phyloP scores from a whole-genome alignment of 2,888 invertebrate genomes.

The Acronicta psi region DNA sequence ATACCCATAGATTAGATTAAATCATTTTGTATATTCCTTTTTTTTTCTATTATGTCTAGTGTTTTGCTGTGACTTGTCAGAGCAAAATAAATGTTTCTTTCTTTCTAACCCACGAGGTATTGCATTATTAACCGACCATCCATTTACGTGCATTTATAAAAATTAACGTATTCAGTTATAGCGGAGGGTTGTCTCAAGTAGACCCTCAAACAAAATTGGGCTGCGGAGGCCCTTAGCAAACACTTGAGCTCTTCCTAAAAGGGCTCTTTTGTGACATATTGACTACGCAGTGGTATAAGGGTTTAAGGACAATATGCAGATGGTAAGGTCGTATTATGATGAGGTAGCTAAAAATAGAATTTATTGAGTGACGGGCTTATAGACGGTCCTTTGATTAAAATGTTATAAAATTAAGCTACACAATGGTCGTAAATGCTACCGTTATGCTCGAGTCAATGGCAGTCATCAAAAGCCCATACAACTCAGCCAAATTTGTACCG shows the following conservation, averaged over 20 bases:
- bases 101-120: no score
- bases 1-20: no score
- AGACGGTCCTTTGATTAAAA: no score
- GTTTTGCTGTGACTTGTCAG: no score
- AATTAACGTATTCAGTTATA: constrained; percentile 46
- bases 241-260: constrained; percentile 52
- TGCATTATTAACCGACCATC: constrained; percentile 1
- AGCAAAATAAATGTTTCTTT: no score
- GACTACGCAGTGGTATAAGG: constrained; percentile 32
- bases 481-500: no score
- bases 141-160: constrained; percentile 43
- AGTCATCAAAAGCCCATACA: no score
- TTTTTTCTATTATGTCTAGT: no score
- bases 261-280: constrained; percentile 52
- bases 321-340: constrained; percentile 2
- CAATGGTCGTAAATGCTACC: no score
- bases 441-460: no score
- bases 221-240: constrained; percentile 53
- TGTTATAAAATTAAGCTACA: no score
- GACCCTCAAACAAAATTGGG: constrained; percentile 56
- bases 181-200: constrained; percentile 51
- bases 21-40: no score
- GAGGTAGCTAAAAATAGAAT: constrained; percentile 4
- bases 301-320: constrained; percentile 24
- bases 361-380: background rate